Conservation (phyloP, 2,888 invertebrate genomes). For the Sycophila texana region DNA sequence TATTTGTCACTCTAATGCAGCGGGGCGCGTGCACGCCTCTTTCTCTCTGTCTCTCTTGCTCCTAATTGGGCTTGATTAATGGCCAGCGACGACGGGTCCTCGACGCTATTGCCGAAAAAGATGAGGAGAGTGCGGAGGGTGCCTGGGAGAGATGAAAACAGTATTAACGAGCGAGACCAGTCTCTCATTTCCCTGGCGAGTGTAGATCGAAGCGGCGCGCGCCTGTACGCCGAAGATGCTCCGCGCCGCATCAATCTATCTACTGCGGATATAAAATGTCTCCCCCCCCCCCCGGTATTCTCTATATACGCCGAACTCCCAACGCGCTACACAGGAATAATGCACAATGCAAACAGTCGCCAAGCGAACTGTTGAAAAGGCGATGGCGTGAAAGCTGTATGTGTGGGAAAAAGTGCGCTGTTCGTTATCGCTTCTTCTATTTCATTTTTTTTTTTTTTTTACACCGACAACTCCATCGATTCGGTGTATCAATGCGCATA, state of each 20-base stretch:
- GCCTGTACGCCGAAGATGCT: neutral
- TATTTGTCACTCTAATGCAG: slow-evolving; percentile 53
- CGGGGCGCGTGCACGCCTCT: neutral
- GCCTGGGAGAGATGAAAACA: neutral
- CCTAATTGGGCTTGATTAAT: slow-evolving; percentile 53
- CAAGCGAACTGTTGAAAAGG: neutral
- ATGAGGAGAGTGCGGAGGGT: neutral
- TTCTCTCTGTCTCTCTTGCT: slow-evolving; percentile 7
- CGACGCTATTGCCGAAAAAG: neutral
- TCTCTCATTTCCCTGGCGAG: slow-evolving; percentile 15
- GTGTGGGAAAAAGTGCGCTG: neutral
- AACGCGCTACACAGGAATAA: neutral
- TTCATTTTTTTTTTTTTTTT: too few species aligned
- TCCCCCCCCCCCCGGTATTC: neutral
- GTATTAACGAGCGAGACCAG: slow-evolving; percentile 8
- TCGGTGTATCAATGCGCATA: too few species aligned
- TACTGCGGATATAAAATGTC: slow-evolving; percentile 3
- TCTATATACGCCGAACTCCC: neutral
- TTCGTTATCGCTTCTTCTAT: too few species aligned
- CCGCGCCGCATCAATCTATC: neutral
- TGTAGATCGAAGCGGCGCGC: neutral
- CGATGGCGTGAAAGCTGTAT: neutral
- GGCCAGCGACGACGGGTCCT: neutral
- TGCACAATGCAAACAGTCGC: neutral
- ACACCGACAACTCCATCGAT: too few species aligned